Percentiles rank a stretch among this genome's conserved stretches.
phyloP scores from a whole-genome alignment of 2,888 invertebrate species.

The Tetrapedia diversipes region DNA sequence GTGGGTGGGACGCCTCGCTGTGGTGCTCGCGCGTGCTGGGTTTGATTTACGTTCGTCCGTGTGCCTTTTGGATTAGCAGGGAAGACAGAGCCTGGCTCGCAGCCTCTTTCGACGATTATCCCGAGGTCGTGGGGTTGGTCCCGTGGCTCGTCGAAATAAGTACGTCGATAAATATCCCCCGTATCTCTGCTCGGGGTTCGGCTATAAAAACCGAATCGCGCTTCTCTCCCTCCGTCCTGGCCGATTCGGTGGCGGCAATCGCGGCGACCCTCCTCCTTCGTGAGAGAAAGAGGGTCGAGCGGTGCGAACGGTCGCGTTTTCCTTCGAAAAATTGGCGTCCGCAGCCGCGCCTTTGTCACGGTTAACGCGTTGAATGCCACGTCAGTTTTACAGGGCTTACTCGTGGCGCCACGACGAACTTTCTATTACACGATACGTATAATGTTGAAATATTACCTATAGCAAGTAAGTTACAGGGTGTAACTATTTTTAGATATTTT shows the following conservation, averaged over 20 bases:
- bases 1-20: constrained; percentile 6
- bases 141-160: constrained; percentile 64
- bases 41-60: constrained; percentile 66
- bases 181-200: constrained; percentile 51
- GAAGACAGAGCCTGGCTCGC: constrained; percentile 42
- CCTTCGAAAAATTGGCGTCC: constrained; percentile 45
- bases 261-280: constrained; percentile 16
- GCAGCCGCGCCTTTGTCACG: constrained; percentile 30
- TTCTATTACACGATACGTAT: no score
- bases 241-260: constrained; percentile 10
- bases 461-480: no score
- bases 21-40: constrained; percentile 15
- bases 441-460: no score
- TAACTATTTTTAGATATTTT: no score
- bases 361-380: no score
- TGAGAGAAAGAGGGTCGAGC: neutral
- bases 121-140: constrained; percentile 46
- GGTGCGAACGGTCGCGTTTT: constrained; percentile 34
- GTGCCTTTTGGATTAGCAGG: constrained; percentile 72
- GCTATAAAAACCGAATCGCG: constrained; percentile 57
- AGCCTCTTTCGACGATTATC: constrained; percentile 73
- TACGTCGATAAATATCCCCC: constrained; percentile 63
- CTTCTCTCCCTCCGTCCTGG: neutral
- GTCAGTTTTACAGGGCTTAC: no score
- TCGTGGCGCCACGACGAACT: no score